These are phyloP conservation scores for Zenarchopterus dispar DNA, from an alignment of 2,797 vertebrate genomes.

Conservation along the genomic window DNA sequence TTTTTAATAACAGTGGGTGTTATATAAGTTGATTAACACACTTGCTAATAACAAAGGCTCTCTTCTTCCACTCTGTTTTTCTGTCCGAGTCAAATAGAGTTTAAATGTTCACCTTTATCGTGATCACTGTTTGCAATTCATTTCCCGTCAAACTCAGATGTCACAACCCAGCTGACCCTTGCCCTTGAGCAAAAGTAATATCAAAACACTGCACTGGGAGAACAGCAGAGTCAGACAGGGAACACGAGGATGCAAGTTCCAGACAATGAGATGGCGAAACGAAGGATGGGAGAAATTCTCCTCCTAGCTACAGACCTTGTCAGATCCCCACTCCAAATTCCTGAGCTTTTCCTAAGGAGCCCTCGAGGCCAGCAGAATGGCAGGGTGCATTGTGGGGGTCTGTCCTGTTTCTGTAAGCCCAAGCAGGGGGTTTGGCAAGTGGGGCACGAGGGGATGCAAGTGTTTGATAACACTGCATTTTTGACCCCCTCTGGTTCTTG, in stretches of 20 bases:
- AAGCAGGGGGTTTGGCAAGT: conserved; percentile 65
- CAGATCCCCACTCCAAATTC: conserved; percentile 86
- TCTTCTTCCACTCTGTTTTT: conserved; percentile 49
- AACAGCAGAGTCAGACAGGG: conserved; percentile 82
- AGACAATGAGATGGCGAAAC: conserved; percentile 83
- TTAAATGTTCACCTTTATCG: conserved; percentile 60
- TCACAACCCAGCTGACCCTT: conserved; percentile 65
- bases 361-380: conserved; percentile 78
- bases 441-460: conserved; percentile 22
- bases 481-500: conserved; percentile 75
- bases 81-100: conserved; percentile 25
- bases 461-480: conserved; percentile 76
- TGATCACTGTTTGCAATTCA: conserved; percentile 68
- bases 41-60: conserved; percentile 41
- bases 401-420: conserved; percentile 80
- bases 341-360: conserved; percentile 79
- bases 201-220: conserved; percentile 77
- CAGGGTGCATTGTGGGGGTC: conserved; percentile 79
- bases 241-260: conserved; percentile 76
- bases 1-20: conserved; percentile 8
- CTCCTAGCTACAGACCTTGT: conserved; percentile 84
- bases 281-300: conserved; percentile 78
- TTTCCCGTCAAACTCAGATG: conserved; percentile 72
- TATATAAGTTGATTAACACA: conserved; percentile 28
- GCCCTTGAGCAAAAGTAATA: conserved; percentile 72